Evolutionary conservation across 37 sponge, comb jelly and placozoan genomes (phyloP), one percentile per base, ranked within the genome.

Genomic region (Crambe crambe): DNA sequence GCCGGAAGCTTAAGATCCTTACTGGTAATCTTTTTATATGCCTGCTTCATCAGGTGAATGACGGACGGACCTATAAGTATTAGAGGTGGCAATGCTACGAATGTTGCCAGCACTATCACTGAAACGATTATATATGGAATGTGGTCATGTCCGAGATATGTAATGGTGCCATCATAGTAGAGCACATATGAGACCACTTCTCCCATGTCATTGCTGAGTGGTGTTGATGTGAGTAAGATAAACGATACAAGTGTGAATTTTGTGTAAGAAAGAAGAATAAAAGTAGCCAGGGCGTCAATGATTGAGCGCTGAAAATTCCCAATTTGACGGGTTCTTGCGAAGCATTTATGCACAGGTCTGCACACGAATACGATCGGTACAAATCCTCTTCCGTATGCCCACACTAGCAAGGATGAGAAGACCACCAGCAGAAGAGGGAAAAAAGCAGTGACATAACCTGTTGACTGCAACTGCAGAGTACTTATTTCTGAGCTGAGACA

Each of bases 231-330:
- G 1, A 91, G 80, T n/a, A 91, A 27, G 22, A 69, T 68, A 27
- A 87, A 77, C 23, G 92, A 84, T 3, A 84, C 77, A 0, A 77
- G 63, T 0, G 85, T 80, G 31, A 92, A 83, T 66, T 87, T 87
- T 0, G 78, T 80, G 72, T 92, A 92, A 1, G 92, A 87, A 42
- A 92, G 80, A 3, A 87, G 72, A 31, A 92, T 42, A 42, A 92
- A 83, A 25, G 89, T 69, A 10, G 89, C 92, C 37, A 92, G 37
- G 15, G 85, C 89, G 64, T 80, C 75, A 1, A 84, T 30, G 10
- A 81, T 43, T 10, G 74, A 73, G 1, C 74, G 74, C 26, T 72
- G 73, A 1, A 85, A 65, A 15, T 88, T 88, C 74, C 63, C 62
- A 10, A 73, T 21, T 37, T 44, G 23, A 36, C 54, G 65, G 20